Conservation (phyloP, 2,888 invertebrate species). For the Lumbricus terrestris region DNA sequence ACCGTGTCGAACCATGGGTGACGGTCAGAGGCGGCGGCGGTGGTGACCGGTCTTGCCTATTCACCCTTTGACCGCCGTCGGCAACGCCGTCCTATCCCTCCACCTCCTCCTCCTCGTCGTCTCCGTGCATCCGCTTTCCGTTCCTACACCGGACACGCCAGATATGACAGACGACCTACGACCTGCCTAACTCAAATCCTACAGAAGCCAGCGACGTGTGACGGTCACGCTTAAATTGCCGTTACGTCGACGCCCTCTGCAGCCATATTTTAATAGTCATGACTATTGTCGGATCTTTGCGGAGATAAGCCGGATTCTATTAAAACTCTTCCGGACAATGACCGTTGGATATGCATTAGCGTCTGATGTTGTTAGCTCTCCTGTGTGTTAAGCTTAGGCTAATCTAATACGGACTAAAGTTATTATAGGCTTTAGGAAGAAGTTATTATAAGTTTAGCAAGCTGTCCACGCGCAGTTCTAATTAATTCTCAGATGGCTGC, state of each 20-base stretch:
- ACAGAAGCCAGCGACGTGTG: background rate
- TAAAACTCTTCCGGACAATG: background rate
- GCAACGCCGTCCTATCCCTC: background rate
- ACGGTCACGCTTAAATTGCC: background rate
- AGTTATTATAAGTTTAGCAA: background rate
- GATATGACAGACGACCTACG: background rate
- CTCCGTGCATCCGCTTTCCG: too few relatives aligned
- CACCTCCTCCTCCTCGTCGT: too few relatives aligned
- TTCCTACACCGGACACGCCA: background rate
- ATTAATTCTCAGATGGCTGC: background rate
- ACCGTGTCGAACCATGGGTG: background rate
- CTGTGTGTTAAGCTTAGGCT: background rate
- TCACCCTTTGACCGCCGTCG: background rate
- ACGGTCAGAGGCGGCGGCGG: too few relatives aligned
- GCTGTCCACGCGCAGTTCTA: background rate
- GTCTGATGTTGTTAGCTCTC: background rate
- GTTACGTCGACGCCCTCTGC: background rate
- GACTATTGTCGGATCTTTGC: background rate
- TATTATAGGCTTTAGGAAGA: background rate
- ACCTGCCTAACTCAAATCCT: background rate
- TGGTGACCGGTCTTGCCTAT: background rate
- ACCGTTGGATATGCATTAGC: background rate
- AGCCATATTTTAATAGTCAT: background rate
- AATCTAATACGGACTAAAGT: background rate
- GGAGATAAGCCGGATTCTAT: slow-evolving; percentile 3